Evolutionary conservation across 2,797 vertebrate genomes (phyloP).

Genomic region (Tachyglossus aculeatus): DNA sequence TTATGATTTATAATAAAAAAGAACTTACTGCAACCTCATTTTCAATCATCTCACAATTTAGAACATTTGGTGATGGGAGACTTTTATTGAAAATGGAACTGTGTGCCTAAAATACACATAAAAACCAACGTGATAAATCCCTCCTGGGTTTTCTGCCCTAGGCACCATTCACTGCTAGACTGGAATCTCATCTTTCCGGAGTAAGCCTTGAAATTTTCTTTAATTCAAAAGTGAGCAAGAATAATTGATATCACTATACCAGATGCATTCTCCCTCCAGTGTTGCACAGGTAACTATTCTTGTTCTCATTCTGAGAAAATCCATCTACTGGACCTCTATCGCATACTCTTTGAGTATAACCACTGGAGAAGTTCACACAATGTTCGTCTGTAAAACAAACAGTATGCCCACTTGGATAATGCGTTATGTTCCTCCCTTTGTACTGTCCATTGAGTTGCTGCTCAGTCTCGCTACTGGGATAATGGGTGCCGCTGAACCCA

Average conservation of each 20-base stretch:
- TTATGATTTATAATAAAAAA: background rate
- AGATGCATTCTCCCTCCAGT: conserved; percentile 83
- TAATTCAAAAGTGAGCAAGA: conserved; percentile 33
- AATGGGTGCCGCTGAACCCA: conserved; percentile 60
- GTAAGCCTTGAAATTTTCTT: conserved; percentile 27
- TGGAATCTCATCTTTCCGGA: background rate
- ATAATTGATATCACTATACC: conserved; percentile 76
- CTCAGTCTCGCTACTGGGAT: conserved; percentile 65
- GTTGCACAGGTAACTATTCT: conserved; percentile 68
- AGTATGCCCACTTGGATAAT: conserved; percentile 73
- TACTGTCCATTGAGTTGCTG: conserved; percentile 74
- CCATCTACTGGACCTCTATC: conserved; percentile 67
- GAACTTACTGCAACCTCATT: conserved; percentile 22
- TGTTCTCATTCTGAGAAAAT: conserved; percentile 70
- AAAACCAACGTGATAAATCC: background rate
- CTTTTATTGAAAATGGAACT: background rate
- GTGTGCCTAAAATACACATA: conserved; percentile 7
- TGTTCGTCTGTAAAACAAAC: conserved; percentile 73
- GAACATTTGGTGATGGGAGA: no score
- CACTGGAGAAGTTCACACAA: conserved; percentile 72
- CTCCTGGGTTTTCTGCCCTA: background rate
- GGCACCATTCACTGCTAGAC: background rate
- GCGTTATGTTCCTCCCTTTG: conserved; percentile 73
- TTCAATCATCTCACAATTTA: conserved; percentile 19
- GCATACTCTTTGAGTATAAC: conserved; percentile 72